Base-by-base conservation (phyloP, 2,113 vertebrate species). In the Neoarius graeffei region DNA sequence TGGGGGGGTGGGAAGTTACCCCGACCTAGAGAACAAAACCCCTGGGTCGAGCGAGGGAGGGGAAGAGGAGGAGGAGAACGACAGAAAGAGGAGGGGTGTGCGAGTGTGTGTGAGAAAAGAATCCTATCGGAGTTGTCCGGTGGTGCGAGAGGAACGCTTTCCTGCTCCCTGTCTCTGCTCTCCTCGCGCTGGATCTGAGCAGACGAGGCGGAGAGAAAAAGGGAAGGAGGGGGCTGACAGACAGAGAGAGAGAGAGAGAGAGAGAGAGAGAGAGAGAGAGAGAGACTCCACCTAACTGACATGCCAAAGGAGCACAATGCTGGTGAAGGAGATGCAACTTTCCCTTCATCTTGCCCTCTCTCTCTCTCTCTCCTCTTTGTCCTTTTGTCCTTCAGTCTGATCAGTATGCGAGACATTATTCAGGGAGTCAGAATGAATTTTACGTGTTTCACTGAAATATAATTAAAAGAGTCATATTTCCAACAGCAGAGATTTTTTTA, bases 361-460 rank as follows among this genome's bases (percentile, higher is more conserved):
- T 67, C 19, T 69, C 77, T 27, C 81, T 82, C 82, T 85, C 84
- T 86, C 57, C 6, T 93, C 93, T 88, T 77, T 92, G 91, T 92
- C 91, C 30, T 93, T 94, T 94, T 94, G 93, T 95, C 90, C 84
- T 17, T 69, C 89, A 93, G 92, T 91, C 84, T 71, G 54, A 81
- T 57, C 19, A 81, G 59, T 42, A 35, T 42, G 57, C 2, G 27
- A 81, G 79, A 81, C 79, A 60, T 81, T 59, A 81, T 35, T 80
- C 77, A 57, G 54, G 10, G 77, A 9, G 14, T 30, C 52, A 81
- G 77, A 59, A 81, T 59, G 54, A 81, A 81, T 56, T 35, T 30
- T 42, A 9, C 19, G 59, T 4, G n/a, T 81, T 81, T 81, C 76
- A 54, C 7, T 54, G 23, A 50, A 50, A 50, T 35, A 74, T 73